phyloP scores from a whole-genome alignment of 2,113 vertebrate species.

The Cryptotis parvus region DNA sequence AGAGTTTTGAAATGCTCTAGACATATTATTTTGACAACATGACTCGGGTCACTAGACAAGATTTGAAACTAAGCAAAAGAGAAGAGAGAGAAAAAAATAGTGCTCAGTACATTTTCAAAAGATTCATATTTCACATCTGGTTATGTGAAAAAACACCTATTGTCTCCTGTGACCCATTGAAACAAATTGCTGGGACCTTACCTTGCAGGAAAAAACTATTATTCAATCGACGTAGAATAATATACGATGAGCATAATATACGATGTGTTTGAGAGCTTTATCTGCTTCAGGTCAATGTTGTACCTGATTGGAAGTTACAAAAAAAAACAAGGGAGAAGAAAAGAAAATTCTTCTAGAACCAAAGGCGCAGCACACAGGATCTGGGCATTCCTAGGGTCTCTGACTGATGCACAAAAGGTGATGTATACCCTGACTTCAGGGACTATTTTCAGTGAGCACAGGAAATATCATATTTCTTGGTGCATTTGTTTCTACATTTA shows the following conservation, averaged over 20 bases:
- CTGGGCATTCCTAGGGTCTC: background rate
- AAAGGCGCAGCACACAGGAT: background rate
- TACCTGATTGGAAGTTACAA: too few species aligned
- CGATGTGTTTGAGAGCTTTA: background rate
- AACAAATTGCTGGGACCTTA: conserved; percentile 48
- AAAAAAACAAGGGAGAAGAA: background rate
- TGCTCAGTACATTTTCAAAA: conserved; percentile 19
- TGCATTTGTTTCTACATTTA: background rate
- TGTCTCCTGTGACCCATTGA: background rate
- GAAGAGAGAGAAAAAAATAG: background rate
- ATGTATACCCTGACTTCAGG: background rate
- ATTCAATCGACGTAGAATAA: conserved; percentile 9
- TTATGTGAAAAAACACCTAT: conserved; percentile 32
- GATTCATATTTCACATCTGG: conserved; percentile 41
- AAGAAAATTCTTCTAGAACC: background rate
- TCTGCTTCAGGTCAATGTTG: background rate
- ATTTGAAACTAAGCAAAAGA: background rate
- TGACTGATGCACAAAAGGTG: background rate
- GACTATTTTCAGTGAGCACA: background rate
- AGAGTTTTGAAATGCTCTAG: conserved; percentile 20
- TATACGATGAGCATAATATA: conserved; percentile 26
- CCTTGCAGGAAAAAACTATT: conserved; percentile 16
- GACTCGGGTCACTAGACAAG: background rate
- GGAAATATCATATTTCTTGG: background rate
- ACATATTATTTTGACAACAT: background rate